Percentiles rank a stretch among this genome's conserved stretches.
Evolutionary conservation across 1,140 invertebrate species (phyloP).

Genomic region (Eupeodes corollae): DNA sequence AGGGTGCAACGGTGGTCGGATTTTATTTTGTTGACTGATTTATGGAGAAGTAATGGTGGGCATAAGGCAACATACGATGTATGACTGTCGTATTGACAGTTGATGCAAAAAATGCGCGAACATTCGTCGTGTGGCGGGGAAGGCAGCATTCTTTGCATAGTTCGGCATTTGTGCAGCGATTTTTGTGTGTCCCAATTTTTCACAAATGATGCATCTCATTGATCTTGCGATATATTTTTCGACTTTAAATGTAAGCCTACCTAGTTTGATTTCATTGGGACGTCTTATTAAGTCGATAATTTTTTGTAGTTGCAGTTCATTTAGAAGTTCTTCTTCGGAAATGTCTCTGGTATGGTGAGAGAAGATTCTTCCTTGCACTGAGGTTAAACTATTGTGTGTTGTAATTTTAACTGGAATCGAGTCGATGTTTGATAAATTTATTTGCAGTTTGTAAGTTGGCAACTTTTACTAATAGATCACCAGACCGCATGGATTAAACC

Average conservation of each 20-base stretch:
- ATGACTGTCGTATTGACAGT: neutral
- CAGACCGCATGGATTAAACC: too few relatives aligned
- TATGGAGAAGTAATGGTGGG: neutral
- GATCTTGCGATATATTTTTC: neutral
- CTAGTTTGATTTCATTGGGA: neutral
- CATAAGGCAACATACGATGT: neutral
- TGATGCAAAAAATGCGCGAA: neutral
- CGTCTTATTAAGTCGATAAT: neutral
- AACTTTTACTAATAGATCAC: too few relatives aligned
- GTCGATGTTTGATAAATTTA: too few relatives aligned
- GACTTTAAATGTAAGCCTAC: neutral
- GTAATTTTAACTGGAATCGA: too few relatives aligned
- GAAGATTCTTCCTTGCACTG: too few relatives aligned
- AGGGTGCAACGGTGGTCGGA: neutral
- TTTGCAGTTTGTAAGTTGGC: too few relatives aligned
- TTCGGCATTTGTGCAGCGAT: neutral
- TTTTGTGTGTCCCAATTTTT: conserved; percentile 2
- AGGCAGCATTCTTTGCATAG: conserved; percentile 2
- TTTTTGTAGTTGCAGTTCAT: too few relatives aligned
- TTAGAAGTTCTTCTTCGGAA: too few relatives aligned
- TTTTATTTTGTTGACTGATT: conserved; percentile 2
- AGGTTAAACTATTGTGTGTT: too few relatives aligned
- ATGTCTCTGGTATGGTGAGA: too few relatives aligned
- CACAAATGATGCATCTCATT: neutral
- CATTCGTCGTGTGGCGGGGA: neutral